Base-by-base conservation (phyloP, 2,888 invertebrate species). In the Gerris lacustris region DNA sequence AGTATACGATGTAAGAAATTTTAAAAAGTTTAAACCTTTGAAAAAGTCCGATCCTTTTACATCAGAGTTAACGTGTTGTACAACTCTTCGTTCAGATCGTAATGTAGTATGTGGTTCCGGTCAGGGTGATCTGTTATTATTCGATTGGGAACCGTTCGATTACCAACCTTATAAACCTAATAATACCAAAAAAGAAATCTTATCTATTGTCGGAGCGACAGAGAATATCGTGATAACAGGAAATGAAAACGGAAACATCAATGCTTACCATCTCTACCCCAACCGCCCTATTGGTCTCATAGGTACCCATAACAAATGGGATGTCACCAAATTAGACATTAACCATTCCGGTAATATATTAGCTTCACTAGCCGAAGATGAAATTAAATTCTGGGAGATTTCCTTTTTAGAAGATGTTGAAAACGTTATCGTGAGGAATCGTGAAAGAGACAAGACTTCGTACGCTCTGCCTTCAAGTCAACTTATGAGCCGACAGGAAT, bases 301-400 rank as follows among this genome's bases (percentile, higher is more conserved):
- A 7, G 64, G 64, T n/a, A n/a, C 17, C 31, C 64, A 64, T 5
- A 17, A 64, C 31, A 55, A 55, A 9, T 64, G 64, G 64, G 17
- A 64, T 64, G 17, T 64, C 9, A 64, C 11, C 31, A 64, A 17
- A 31, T 64, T 64, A 64, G 64, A 64, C 11, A 31, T 64, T 6
- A 64, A 31, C 5, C 18, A 64, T 64, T 9, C 7, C 17, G 64
- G 64, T 64, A 18, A n/a, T 31, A 64, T 64, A n/a, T 18, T 64
- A 9, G 64, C 64, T n/a, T 18, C 18, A 4, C 15, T 55, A 55
- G 64, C 64, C 17, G 64, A n/a, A 18, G 64, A 64, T 64, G 17
- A n/a, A 64, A 18, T 64, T 64, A 64, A 64, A 64, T 64, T 64
- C 17, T 64, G 64, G 64, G 31, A 64, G 9, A 64, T 64, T n/a